A percentile compares a stretch with the other conserved stretches of the same genome.
Conservation (phyloP, 2,797 vertebrate genomes). For the Karalla daura region DNA sequence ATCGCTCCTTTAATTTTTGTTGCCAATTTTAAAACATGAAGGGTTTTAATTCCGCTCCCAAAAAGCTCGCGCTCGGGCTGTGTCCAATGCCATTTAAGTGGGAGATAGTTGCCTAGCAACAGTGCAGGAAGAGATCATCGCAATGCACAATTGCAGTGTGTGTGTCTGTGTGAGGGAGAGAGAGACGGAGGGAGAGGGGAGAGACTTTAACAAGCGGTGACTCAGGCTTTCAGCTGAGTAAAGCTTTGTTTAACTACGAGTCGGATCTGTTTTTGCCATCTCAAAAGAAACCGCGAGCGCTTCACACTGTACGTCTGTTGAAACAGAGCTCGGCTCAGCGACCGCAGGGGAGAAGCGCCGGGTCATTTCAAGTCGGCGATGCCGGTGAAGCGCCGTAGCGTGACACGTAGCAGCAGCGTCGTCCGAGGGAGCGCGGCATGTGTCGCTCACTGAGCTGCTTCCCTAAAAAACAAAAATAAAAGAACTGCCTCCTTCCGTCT, state of each 20-base stretch:
- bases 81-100: constrained; percentile 76
- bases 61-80: constrained; percentile 44
- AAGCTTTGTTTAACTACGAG: constrained; percentile 54
- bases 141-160: constrained; percentile 56
- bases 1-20: too few relatives aligned
- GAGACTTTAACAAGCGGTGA: constrained; percentile 66
- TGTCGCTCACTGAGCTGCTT: too few relatives aligned
- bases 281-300: background rate
- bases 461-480: too few relatives aligned
- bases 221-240: constrained; percentile 59
- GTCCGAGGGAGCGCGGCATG: too few relatives aligned
- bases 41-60: constrained; percentile 52
- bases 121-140: constrained; percentile 72
- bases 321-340: too few relatives aligned
- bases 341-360: too few relatives aligned
- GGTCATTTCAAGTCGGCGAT: too few relatives aligned
- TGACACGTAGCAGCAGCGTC: too few relatives aligned
- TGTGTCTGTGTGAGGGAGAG: constrained; percentile 29
- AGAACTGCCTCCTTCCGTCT: too few relatives aligned
- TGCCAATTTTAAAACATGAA: constrained; percentile 34
- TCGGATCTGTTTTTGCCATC: constrained; percentile 21
- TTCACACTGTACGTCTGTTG: constrained; percentile 16
- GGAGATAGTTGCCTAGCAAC: constrained; percentile 86
- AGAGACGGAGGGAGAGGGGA: constrained; percentile 8
- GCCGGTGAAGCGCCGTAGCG: too few relatives aligned